Percentiles rank a stretch among this genome's conserved stretches.
Evolutionary conservation across 2,797 vertebrate genomes (phyloP).

Genomic region (Scyliorhinus canicula): DNA sequence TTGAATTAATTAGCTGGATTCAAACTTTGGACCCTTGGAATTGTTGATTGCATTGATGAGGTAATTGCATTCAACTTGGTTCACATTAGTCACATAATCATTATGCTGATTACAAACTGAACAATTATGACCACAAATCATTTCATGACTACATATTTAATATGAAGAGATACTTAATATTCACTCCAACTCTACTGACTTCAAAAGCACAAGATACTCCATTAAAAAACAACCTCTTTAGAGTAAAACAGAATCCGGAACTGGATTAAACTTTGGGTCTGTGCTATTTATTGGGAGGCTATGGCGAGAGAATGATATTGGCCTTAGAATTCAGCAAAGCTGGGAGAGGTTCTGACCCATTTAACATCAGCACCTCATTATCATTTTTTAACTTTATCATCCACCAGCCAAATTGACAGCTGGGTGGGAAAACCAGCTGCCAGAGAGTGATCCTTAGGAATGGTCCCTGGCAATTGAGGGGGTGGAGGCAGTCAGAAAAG

Average conservation of each 20-base stretch:
- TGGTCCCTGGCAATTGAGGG: neutral
- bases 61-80: constrained; percentile 2
- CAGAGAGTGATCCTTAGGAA: neutral
- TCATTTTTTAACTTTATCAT: too few species aligned
- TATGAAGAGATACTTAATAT: constrained; percentile 2
- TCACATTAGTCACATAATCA: constrained; percentile 5
- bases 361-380: neutral
- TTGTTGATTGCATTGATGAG: neutral
- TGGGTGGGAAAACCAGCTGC: neutral
- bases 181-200: neutral
- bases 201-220: neutral
- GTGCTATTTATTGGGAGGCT: neutral
- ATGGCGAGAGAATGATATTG: neutral
- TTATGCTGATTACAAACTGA: neutral
- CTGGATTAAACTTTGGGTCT: neutral
- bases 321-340: neutral
- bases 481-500: too few species aligned
- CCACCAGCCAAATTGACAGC: neutral
- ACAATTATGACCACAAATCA: constrained; percentile 12
- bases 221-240: neutral
- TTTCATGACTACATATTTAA: neutral
- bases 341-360: neutral
- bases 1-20: neutral
- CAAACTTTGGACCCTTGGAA: neutral
- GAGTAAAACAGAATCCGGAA: neutral